Evolutionary conservation across 2,888 invertebrate species (phyloP).

Genomic region (Suillia variegata): DNA sequence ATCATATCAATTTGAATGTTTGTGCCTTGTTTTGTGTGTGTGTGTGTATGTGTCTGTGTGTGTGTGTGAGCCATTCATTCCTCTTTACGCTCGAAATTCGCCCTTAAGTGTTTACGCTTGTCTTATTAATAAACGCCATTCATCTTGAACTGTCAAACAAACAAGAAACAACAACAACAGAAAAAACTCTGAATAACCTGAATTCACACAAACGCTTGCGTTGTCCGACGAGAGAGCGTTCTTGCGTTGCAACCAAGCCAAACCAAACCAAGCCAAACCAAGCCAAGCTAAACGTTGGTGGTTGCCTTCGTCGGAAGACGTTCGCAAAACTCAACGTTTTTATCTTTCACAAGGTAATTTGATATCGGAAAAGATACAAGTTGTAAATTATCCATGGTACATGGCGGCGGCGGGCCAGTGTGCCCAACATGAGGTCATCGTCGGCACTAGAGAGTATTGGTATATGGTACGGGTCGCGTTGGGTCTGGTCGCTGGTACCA

Average conservation of each 20-base stretch:
- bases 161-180: neutral
- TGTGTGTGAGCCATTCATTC: neutral
- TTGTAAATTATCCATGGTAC: conserved; percentile 15
- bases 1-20: neutral
- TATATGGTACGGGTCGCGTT: neutral
- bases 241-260: too few species aligned
- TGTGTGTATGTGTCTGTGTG: too few species aligned
- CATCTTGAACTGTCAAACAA: conserved; percentile 45
- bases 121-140: conserved; percentile 54
- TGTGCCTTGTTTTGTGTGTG: too few species aligned
- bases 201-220: neutral
- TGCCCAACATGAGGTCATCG: conserved; percentile 1
- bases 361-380: conserved; percentile 17
- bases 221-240: too few species aligned
- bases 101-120: conserved; percentile 50
- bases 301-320: too few species aligned
- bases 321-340: neutral
- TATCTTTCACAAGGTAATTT: conserved; percentile 20
- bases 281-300: too few species aligned
- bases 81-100: neutral
- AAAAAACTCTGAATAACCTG: conserved; percentile 2
- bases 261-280: neutral
- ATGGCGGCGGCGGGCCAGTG: too few species aligned
- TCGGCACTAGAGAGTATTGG: too few species aligned
- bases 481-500: too few species aligned